Percentiles rank a stretch among this genome's conserved stretches.
These are phyloP conservation scores for Alcis repandata DNA, from an alignment of 2,888 invertebrate genomes.

Conservation along the genomic window DNA sequence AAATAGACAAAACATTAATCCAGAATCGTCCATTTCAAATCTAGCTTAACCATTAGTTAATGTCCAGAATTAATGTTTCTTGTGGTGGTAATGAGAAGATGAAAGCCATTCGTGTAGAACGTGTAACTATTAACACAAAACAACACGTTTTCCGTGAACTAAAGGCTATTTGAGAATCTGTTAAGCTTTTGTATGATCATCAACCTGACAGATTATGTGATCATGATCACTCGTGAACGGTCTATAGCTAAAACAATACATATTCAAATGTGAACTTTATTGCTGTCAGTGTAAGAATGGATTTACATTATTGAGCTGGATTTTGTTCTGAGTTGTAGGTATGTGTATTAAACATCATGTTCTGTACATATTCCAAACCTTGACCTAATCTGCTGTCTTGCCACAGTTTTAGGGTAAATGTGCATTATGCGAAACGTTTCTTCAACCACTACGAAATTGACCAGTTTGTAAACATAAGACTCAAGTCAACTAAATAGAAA, in stretches of 20 bases:
- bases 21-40: neutral
- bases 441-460: too few relatives aligned
- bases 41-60: too few relatives aligned
- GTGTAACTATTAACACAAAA: neutral
- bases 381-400: conserved; percentile 62
- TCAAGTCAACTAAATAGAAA: neutral
- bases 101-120: conserved; percentile 6
- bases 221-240: conserved; percentile 15
- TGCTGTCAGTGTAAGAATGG: neutral
- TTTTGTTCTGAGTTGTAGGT: neutral
- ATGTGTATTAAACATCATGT: conserved; percentile 11
- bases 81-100: neutral
- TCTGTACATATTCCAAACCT: conserved; percentile 59
- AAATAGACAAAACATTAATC: too few relatives aligned
- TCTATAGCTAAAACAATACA: neutral
- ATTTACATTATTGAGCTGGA: neutral
- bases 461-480: neutral
- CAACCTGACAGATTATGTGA: conserved; percentile 22
- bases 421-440: neutral
- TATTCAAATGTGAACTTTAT: conserved; percentile 4
- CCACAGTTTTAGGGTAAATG: conserved; percentile 48
- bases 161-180: neutral
- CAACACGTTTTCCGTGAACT: conserved; percentile 12
- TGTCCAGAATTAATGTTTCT: too few relatives aligned
- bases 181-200: conserved; percentile 13